Base-by-base conservation (phyloP, 2,888 invertebrate genomes). In the Oligia latruncula region DNA sequence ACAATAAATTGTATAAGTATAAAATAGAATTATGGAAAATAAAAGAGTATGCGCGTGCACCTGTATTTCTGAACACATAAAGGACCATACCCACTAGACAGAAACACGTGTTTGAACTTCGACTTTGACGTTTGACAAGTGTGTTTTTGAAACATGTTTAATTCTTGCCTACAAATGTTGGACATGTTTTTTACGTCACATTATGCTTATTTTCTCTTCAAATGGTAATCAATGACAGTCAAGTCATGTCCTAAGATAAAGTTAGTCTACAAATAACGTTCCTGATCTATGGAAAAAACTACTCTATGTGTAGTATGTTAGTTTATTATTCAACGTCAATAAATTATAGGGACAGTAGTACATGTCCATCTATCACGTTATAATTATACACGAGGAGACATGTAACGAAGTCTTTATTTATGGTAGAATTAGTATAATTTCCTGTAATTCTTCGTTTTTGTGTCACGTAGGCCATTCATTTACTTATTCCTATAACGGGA, bases 11-110 rank as follows among this genome's bases (percentile, higher is more conserved):
- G 86, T 85, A 78, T 80, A 82, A 90, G 89, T 90, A 91, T 91
- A 90, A 91, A 89, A 87, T 86, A 90, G 90, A 91, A 92, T 90
- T 91, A 91, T 92, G 90, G 90, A 92, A 87, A 92, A 93, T 92
- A 92, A 92, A 93, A 81, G 82, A 81, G 81, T 85, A 79, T 78
- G 86, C 84, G 84, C 78, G 58, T 81, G 87, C 92, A 92, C 90
- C 90, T 91, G 91, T 90, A 90, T 87, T 86, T 87, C 80, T 78
- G 73, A 81, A 77, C 70, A 71, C 74, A 75, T 84, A 83, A 86
- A 60, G 82, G 67, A 58, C 40, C 78, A 49, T 86, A 40, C 74
- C 71, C 73, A 84, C 73, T 77, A 52, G 80, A 77, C 72, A 15
- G 40, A 62, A 75, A 82, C 78, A 84, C 55, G 64, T 74, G 78